A percentile compares a stretch with the other conserved stretches of the same genome.
These are phyloP conservation scores for Branchipolynoe longqiensis DNA, from an alignment of 2,888 invertebrate species.

Conservation along the genomic window DNA sequence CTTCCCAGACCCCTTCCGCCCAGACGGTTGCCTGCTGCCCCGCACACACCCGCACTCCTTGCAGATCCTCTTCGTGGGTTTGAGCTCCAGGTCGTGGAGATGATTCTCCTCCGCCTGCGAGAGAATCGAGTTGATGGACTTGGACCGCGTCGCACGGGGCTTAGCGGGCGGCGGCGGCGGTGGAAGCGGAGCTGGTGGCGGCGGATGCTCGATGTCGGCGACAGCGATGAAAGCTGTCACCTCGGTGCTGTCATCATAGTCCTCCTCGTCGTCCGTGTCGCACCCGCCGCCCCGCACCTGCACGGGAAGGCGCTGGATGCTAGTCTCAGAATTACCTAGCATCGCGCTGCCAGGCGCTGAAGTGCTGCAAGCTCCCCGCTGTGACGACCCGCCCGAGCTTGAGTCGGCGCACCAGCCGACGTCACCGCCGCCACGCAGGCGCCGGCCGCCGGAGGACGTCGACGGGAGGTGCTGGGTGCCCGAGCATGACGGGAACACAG, in stretches of 20 bases:
- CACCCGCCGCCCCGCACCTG: conserved; percentile 1
- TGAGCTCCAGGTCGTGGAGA: conserved; percentile 23
- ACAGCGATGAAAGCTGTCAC: conserved; percentile 42
- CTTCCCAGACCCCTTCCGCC: neutral
- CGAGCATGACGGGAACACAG: conserved; percentile 7
- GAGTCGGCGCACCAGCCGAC: neutral
- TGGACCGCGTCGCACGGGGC: conserved; percentile 8
- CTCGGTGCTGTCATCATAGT: conserved; percentile 25
- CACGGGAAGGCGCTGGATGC: neutral
- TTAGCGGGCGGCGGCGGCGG: neutral
- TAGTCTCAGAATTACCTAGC: neutral
- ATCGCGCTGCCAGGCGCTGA: no score
- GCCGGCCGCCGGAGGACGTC: neutral
- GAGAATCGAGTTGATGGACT: conserved; percentile 50
- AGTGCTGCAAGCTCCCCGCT: no score
- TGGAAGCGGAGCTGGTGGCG: no score
- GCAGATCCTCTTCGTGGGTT: conserved; percentile 15
- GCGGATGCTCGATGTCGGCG: conserved; percentile 19
- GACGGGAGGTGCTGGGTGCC: neutral
- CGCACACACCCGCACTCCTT: conserved; percentile 38
- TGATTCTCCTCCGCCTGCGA: conserved; percentile 48
- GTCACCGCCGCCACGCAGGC: neutral
- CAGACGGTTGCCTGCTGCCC: neutral
- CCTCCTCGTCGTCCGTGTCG: conserved; percentile 50
- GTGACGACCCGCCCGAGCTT: neutral